Conservation (phyloP, 2,797 vertebrate genomes). For the Squalus acanthias region DNA sequence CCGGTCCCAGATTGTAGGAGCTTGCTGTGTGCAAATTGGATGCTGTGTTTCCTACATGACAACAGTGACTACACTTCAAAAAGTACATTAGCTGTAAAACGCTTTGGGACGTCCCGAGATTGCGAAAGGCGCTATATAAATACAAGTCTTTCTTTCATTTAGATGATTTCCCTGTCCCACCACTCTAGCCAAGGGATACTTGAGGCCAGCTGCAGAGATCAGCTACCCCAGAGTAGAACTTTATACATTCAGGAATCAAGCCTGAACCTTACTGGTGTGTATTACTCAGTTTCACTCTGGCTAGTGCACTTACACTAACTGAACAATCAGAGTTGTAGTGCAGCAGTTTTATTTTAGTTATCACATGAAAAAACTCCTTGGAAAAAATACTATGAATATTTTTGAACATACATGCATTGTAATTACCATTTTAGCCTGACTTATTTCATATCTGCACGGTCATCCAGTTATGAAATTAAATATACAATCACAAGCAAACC, state of each 20-base stretch:
- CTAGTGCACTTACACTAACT: background rate
- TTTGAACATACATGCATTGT: background rate
- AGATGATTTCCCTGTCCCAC: background rate
- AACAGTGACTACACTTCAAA: background rate
- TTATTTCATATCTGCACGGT: background rate
- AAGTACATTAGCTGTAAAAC: background rate
- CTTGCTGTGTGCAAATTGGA: background rate
- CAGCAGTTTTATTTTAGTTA: background rate
- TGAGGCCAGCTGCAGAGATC: background rate
- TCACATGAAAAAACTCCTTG: background rate
- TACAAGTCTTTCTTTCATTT: background rate
- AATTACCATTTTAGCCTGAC: background rate
- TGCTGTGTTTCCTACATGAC: background rate
- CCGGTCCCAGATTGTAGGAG: background rate
- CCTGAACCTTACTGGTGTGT: background rate
- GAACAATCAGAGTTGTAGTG: background rate
- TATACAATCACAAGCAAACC: background rate
- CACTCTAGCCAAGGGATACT: background rate
- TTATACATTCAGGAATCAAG: background rate
- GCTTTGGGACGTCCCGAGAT: background rate
- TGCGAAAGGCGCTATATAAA: background rate
- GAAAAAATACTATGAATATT: background rate
- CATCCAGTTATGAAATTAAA: background rate
- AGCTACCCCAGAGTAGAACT: background rate
- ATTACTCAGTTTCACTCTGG: background rate